These are phyloP conservation scores for Invenusta paracnida DNA, from an alignment of 2,888 invertebrate genomes.

Conservation along the genomic window DNA sequence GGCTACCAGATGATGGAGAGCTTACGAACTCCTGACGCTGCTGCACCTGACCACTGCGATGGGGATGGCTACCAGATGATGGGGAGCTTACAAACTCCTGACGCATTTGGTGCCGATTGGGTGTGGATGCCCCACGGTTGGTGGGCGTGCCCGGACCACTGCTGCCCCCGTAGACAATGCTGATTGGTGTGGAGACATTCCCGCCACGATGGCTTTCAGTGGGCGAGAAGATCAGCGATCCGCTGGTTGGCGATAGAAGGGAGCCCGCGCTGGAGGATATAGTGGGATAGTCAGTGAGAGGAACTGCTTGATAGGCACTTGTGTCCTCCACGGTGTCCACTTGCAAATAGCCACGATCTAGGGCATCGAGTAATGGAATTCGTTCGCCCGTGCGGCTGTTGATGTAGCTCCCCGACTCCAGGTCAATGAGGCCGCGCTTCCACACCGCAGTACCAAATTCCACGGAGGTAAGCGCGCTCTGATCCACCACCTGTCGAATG, in stretches of 20 bases:
- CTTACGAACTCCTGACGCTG: too few species aligned
- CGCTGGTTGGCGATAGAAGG: background rate
- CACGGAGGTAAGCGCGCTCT: background rate
- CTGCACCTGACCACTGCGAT: too few species aligned
- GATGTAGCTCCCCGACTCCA: background rate
- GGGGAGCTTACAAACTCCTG: too few species aligned
- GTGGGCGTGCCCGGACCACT: background rate
- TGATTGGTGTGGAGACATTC: background rate
- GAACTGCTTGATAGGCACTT: background rate
- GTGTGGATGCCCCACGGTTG: background rate
- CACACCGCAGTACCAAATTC: background rate
- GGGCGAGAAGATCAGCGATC: background rate
- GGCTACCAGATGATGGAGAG: too few species aligned
- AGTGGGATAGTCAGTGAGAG: background rate
- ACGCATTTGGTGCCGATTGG: too few species aligned
- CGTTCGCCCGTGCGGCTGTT: background rate
- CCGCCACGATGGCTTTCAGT: background rate
- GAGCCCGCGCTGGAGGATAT: background rate
- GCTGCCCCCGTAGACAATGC: background rate
- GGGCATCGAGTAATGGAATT: background rate
- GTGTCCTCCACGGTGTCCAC: background rate
- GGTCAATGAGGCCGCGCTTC: background rate
- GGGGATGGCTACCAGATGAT: too few species aligned
- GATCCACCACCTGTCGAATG: background rate
- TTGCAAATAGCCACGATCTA: background rate